These are phyloP conservation scores for Griposia aprilina DNA, from an alignment of 2,888 invertebrate species.

Conservation along the genomic window DNA sequence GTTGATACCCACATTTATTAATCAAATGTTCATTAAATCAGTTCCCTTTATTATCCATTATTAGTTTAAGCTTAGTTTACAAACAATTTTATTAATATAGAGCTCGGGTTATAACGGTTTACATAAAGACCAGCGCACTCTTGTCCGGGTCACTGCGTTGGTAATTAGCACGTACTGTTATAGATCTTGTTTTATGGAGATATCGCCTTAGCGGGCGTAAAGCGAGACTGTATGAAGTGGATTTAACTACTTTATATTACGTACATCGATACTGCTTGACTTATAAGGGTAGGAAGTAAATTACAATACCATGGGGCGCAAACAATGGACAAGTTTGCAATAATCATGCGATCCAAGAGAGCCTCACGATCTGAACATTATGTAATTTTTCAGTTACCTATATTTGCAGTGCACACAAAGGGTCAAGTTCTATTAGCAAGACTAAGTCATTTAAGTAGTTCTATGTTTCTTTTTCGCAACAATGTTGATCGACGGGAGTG, in stretches of 20 bases:
- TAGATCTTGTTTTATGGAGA: slow-evolving; percentile 41
- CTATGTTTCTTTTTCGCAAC: neutral
- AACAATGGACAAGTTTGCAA: neutral
- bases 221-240: slow-evolving; percentile 1
- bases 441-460: neutral
- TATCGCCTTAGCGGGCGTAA: slow-evolving; percentile 42
- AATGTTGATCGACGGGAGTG: neutral
- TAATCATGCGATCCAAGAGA: neutral
- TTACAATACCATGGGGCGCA: neutral
- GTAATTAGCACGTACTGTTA: slow-evolving; percentile 55
- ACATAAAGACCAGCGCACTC: slow-evolving; percentile 14
- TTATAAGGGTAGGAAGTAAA: neutral
- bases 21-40: slow-evolving; percentile 26
- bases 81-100: slow-evolving; percentile 44
- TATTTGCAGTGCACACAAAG: too few relatives aligned
- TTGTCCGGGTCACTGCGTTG: slow-evolving; percentile 46
- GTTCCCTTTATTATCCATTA: slow-evolving; percentile 48
- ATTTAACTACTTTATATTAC: slow-evolving; percentile 23
- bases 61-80: slow-evolving; percentile 39
- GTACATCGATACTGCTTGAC: slow-evolving; percentile 10
- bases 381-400: neutral
- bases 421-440: neutral
- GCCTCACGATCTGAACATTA: neutral
- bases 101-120: slow-evolving; percentile 43
- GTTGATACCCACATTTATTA: neutral